Percentiles rank a stretch among this genome's conserved stretches.
phyloP scores from a whole-genome alignment of 2,797 vertebrate species.

The Otolemur crassicaudatus region DNA sequence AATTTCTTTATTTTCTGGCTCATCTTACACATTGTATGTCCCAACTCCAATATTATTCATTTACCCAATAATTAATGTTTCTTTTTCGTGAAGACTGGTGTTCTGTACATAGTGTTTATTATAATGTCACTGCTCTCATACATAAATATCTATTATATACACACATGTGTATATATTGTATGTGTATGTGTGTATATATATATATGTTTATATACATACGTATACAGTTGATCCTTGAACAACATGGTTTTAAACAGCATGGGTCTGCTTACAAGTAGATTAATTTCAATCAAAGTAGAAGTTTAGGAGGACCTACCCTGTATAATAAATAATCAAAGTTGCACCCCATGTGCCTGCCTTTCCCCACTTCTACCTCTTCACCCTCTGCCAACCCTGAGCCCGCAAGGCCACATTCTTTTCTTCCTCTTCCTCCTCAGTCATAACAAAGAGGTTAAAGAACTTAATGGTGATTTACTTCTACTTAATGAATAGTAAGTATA shows the following conservation, averaged over 20 bases:
- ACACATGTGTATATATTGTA: not conserved
- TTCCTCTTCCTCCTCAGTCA: not conserved
- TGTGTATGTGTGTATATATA: not conserved
- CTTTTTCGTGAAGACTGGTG: not conserved
- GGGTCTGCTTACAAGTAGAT: not conserved
- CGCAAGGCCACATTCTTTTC: not conserved
- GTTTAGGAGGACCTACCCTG: too few relatives aligned
- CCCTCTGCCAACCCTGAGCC: not conserved
- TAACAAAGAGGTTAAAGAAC: not conserved
- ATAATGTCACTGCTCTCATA: not conserved
- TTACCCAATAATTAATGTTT: not conserved
- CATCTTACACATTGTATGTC: not conserved
- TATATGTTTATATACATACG: not conserved
- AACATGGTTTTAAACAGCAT: not conserved
- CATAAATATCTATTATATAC: not conserved
- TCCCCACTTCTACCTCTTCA: not conserved
- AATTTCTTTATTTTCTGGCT: not conserved
- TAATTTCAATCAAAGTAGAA: not conserved
- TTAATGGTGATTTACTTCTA: not conserved
- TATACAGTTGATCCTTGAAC: not conserved
- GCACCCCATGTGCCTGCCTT: not conserved
- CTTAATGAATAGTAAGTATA: not conserved
- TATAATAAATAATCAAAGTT: not conserved
- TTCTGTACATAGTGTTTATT: not conserved
- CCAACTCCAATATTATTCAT: not conserved